Percentiles rank a stretch among this genome's conserved stretches.
Evolutionary conservation across 2,797 vertebrate genomes (phyloP).

Genomic region (Sebastes paucispinis): DNA sequence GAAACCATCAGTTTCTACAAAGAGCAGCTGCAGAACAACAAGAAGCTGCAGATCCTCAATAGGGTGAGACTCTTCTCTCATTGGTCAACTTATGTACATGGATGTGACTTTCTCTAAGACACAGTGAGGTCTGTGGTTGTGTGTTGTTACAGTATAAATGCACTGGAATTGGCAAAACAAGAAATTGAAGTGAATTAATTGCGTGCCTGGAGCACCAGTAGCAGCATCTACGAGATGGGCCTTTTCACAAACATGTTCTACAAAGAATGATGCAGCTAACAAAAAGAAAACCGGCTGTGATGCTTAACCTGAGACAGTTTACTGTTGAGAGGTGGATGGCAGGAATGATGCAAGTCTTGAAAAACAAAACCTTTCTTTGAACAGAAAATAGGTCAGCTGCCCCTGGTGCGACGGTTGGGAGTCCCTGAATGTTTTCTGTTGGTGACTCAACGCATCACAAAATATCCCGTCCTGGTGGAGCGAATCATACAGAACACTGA

Average conservation of each 20-base stretch:
- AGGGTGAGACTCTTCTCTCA: constrained; percentile 80
- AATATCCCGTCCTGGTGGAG: constrained; percentile 94
- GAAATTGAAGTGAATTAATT: not conserved
- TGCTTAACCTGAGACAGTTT: not conserved
- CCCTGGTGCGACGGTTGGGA: constrained; percentile 88
- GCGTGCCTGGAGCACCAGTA: not conserved
- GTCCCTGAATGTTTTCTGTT: constrained; percentile 93
- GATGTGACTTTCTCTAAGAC: not conserved
- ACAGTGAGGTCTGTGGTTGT: not conserved
- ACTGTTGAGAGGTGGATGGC: not conserved
- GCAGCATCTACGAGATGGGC: not conserved
- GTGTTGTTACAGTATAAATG: not conserved
- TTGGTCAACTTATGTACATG: not conserved
- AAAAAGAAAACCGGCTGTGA: not conserved
- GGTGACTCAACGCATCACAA: constrained; percentile 96
- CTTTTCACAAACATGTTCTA: not conserved
- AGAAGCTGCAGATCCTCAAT: constrained; percentile 90
- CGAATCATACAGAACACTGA: constrained; percentile 92
- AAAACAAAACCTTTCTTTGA: not conserved
- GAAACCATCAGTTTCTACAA: constrained; percentile 89
- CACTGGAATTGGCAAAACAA: not conserved
- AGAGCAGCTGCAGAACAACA: constrained; percentile 90
- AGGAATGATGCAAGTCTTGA: not conserved
- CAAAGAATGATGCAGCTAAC: not conserved
- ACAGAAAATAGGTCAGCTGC: constrained; percentile 90